phyloP scores from a whole-genome alignment of 2,797 vertebrate genomes.

The Peromyscus nudipes region DNA sequence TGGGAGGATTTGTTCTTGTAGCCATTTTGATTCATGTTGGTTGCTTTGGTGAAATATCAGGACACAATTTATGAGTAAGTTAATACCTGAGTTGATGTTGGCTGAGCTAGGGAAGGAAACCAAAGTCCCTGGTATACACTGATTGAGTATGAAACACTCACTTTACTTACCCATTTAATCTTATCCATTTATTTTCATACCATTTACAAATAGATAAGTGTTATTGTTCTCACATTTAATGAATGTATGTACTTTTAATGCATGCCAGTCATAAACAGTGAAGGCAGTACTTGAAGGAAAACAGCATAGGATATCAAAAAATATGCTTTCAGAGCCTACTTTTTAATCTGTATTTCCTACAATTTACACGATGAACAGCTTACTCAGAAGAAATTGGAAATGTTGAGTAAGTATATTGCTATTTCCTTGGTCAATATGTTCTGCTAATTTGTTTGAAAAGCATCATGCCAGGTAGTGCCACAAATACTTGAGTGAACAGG shows the following conservation, averaged over 20 bases:
- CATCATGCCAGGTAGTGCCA: background rate
- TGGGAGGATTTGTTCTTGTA: slow-evolving; percentile 16
- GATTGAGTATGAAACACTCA: background rate
- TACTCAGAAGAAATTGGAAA: slow-evolving; percentile 33
- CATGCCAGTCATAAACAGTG: background rate
- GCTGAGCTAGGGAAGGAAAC: background rate
- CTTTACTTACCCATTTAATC: background rate
- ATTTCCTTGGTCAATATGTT: slow-evolving; percentile 8
- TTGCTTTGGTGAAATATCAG: background rate
- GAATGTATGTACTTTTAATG: background rate
- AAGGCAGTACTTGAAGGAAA: background rate
- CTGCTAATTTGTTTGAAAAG: slow-evolving; percentile 48
- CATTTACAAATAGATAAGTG: background rate
- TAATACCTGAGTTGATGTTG: background rate
- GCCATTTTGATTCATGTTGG: background rate
- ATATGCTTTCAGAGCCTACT: background rate
- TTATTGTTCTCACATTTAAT: background rate
- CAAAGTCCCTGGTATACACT: background rate
- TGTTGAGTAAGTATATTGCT: slow-evolving; percentile 22
- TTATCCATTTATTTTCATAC: background rate
- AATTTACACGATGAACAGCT: background rate
- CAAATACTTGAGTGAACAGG: background rate
- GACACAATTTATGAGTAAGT: background rate
- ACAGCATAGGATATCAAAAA: background rate
- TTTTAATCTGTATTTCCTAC: background rate